A percentile compares a stretch with the other conserved stretches of the same genome.
Conservation (phyloP, 2,888 invertebrate species). For the Pachliopta kotzebuea region DNA sequence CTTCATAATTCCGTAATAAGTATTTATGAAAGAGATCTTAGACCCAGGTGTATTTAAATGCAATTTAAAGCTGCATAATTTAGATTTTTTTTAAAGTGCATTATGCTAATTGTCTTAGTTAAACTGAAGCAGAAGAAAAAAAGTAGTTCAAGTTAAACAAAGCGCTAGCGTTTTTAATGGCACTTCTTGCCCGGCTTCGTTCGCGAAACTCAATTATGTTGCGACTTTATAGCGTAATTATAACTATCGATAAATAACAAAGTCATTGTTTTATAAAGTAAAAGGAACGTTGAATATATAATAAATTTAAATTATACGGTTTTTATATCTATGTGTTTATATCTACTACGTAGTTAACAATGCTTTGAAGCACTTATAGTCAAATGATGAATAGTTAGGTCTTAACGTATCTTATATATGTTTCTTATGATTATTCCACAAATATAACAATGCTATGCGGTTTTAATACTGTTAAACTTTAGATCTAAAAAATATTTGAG, state of each 20-base stretch:
- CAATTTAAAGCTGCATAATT: neutral
- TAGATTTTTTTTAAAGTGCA: neutral
- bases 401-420: too few relatives aligned
- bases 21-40: neutral
- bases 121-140: slow-evolving; percentile 3
- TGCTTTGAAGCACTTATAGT: too few relatives aligned
- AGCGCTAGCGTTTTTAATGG: slow-evolving; percentile 10
- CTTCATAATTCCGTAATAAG: neutral
- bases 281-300: neutral
- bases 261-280: neutral
- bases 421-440: too few relatives aligned
- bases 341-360: too few relatives aligned
- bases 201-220: slow-evolving; percentile 1
- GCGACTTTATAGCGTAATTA: neutral
- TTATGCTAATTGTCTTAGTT: slow-evolving; percentile 3
- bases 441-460: too few relatives aligned
- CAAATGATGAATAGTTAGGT: too few relatives aligned
- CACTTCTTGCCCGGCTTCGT: slow-evolving; percentile 11
- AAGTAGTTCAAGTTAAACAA: slow-evolving; percentile 7
- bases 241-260: neutral
- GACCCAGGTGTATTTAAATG: neutral
- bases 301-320: neutral
- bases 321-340: too few relatives aligned
- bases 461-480: too few relatives aligned
- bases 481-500: too few relatives aligned